Evolutionary conservation across 2,888 invertebrate species (phyloP).

Genomic region (Kuschelorhynchus macadamiae): DNA sequence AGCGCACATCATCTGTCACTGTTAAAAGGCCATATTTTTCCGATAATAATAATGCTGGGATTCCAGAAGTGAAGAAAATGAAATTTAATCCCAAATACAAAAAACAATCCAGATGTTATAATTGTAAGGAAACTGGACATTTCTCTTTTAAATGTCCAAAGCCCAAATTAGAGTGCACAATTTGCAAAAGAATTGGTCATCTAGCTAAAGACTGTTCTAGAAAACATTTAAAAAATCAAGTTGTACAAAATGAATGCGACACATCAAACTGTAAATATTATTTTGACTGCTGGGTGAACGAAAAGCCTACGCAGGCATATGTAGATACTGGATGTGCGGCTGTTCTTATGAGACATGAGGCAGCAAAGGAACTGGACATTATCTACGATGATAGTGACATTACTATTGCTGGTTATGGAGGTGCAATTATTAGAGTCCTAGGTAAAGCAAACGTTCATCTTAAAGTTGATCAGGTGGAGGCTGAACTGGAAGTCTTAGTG

Average conservation of each 20-base stretch:
- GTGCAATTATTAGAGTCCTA: neutral
- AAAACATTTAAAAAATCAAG: neutral
- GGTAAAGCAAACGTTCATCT: neutral
- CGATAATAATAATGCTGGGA: too few species aligned
- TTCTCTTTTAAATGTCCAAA: conserved; percentile 4
- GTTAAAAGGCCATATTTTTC: too few species aligned
- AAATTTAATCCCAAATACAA: too few species aligned
- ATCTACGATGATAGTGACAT: neutral
- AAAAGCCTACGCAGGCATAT: neutral
- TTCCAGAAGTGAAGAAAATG: too few species aligned
- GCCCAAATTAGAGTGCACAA: conserved; percentile 6
- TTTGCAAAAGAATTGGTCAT: conserved; percentile 11
- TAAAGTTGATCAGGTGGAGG: neutral
- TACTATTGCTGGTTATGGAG: neutral
- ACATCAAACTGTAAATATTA: neutral
- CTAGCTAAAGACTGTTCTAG: neutral
- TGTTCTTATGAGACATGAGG: neutral
- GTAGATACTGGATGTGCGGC: conserved; percentile 9
- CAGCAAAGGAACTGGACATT: neutral
- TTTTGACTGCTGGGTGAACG: neutral
- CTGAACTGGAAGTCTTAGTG: neutral
- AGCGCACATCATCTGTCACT: too few species aligned
- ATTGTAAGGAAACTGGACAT: conserved; percentile 6
- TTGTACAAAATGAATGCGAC: neutral
- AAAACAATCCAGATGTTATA: neutral